Evolutionary conservation across 2,113 vertebrate species (phyloP).

Genomic region (Arothron firmamentum): DNA sequence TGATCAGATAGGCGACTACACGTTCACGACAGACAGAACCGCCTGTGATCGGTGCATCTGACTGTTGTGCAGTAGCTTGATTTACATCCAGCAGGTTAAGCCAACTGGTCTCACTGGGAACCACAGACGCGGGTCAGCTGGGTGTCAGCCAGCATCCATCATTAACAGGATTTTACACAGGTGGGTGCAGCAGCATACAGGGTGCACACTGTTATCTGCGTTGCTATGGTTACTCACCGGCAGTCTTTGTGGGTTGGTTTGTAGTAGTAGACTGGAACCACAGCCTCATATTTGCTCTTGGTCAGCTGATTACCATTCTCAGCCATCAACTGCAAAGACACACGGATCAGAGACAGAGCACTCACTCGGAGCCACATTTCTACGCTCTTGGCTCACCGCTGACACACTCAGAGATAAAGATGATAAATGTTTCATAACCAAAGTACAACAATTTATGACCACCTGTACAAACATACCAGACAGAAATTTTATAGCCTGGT

Average conservation of each 20-base stretch:
- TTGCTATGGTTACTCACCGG: conserved; percentile 73
- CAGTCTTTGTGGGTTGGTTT: conserved; percentile 81
- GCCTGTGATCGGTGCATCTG: too few species aligned
- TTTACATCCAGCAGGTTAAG: too few species aligned
- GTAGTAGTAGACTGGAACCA: conserved; percentile 87
- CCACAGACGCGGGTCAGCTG: too few species aligned
- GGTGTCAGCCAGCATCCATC: too few species aligned
- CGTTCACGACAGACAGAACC: too few species aligned
- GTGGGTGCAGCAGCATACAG: too few species aligned
- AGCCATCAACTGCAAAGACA: conserved; percentile 77
- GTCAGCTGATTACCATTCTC: conserved; percentile 78
- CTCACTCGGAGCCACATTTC: background rate
- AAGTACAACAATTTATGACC: conserved; percentile 4
- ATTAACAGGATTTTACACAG: too few species aligned
- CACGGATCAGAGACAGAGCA: background rate
- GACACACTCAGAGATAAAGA: background rate
- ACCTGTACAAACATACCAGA: background rate
- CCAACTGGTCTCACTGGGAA: too few species aligned
- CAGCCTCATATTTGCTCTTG: conserved; percentile 80
- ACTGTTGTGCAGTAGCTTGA: too few species aligned
- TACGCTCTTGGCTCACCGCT: too few species aligned
- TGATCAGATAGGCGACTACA: too few species aligned
- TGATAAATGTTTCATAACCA: background rate
- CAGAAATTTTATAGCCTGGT: background rate
- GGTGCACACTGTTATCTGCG: background rate